Base-by-base conservation (phyloP, 2,797 vertebrate genomes). In the Cichlasoma orientale region DNA sequence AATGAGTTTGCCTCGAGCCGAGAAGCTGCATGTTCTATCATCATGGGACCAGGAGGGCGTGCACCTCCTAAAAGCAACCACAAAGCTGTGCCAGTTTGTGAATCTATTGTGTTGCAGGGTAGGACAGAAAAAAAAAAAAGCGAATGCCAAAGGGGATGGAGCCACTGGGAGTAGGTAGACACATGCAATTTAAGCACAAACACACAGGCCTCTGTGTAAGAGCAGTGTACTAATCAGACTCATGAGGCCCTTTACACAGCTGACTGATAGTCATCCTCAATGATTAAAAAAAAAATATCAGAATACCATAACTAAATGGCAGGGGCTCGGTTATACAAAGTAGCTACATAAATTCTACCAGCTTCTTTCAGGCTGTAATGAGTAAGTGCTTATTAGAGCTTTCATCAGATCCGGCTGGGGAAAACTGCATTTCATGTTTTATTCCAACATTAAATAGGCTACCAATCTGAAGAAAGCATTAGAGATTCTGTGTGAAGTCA, bases 191-290 rank as follows among this genome's bases (percentile, higher is more conserved):
- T 69, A 82, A 61, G 73, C 38, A 44, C 44, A 69, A 61, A 77
- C 36, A 70, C 14, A 78, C 18, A 52, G 10, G 16, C 31, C 58
- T 87, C 50, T 14, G 44, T 7, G 36, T 50, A 61, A 9, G 13
- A 78, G 80, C 18, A 0, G 31, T 73, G 41, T 54, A 74, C 85
- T 93, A 91, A 93, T 92, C 86, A 93, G 86, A 86, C 91, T 91
- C 91, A 79, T 74, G 85, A 90, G 91, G 85, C 72, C 78, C 80
- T 86, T 92, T 83, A 88, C 80, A 80, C 5, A 66, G 53, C 84
- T 82, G 52, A 58, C 56, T 80, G 63, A 78, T 79, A 75, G 69
- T 79, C 55, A 12, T 84, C 73, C 55, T 72, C 50, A 57, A 36
- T 23, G 70, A 73, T 74, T 6, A 47, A 47, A 53, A 36, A 33